Evolutionary conservation across 2,888 invertebrate genomes (phyloP).

Genomic region (Timema podura): DNA sequence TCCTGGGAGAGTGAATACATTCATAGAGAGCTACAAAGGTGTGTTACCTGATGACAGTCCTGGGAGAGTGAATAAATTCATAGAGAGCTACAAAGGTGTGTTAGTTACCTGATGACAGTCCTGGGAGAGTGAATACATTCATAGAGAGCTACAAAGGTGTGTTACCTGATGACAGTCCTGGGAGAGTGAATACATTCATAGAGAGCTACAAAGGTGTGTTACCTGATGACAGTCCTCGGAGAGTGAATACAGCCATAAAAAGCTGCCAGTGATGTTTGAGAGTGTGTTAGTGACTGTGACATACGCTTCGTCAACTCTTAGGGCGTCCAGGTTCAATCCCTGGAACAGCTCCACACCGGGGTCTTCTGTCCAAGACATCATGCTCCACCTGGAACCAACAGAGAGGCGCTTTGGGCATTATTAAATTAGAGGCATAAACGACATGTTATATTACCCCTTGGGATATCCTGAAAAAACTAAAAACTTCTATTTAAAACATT

Average conservation of each 20-base stretch:
- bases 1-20: too few relatives aligned
- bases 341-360: slow-evolving; percentile 51
- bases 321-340: slow-evolving; percentile 53
- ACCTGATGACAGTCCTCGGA: slow-evolving; percentile 69
- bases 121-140: neutral
- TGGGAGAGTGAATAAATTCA: too few relatives aligned
- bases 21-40: too few relatives aligned
- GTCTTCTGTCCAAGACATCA: slow-evolving; percentile 54
- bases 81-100: neutral
- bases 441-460: too few relatives aligned
- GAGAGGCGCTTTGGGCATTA: too few relatives aligned
- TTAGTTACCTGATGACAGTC: neutral
- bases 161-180: neutral
- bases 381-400: neutral
- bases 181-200: neutral
- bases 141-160: neutral
- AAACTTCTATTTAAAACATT: too few relatives aligned
- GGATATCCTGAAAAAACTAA: too few relatives aligned
- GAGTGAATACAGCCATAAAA: slow-evolving; percentile 61
- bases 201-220: slow-evolving; percentile 40
- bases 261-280: slow-evolving; percentile 39
- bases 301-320: slow-evolving; percentile 66
- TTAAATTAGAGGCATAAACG: too few relatives aligned
- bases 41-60: too few relatives aligned
- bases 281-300: slow-evolving; percentile 43